Percentiles rank a stretch among this genome's conserved stretches.
These are phyloP conservation scores for Mnemiopsis leidyi DNA, from an alignment of 37 sponge, comb jelly and placozoan species.

Conservation along the genomic window DNA sequence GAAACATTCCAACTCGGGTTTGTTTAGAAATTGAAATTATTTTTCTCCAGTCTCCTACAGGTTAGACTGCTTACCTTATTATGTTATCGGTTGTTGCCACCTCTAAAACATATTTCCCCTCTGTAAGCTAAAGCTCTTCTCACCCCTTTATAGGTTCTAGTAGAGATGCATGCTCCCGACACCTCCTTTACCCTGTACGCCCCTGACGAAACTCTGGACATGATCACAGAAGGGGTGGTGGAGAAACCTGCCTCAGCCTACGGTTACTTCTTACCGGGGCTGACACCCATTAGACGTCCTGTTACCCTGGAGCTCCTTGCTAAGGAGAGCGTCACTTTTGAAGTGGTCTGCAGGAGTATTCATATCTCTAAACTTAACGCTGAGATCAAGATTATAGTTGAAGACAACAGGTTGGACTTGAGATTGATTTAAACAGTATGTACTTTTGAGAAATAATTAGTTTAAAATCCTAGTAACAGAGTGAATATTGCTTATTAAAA, in stretches of 20 bases:
- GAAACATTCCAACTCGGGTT: conserved; percentile 81
- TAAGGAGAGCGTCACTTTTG: conserved; percentile 66
- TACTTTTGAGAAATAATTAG: no score
- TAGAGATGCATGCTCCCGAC: conserved; percentile 63
- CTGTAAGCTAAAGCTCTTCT: no score
- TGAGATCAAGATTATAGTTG: conserved; percentile 52
- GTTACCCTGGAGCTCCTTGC: conserved; percentile 67
- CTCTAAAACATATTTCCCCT: no score
- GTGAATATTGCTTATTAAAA: neutral
- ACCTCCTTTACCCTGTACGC: conserved; percentile 68
- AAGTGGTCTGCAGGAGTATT: conserved; percentile 68
- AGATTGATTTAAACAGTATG: neutral
- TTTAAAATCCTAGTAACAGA: neutral
- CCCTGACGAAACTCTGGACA: conserved; percentile 28
- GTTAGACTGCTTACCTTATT: no score
- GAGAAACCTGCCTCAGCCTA: conserved; percentile 21
- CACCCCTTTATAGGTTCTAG: neutral
- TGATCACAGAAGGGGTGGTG: conserved; percentile 53
- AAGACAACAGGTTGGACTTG: conserved; percentile 32
- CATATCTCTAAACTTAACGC: conserved; percentile 46
- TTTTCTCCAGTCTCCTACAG: no score
- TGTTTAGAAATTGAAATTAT: no score
- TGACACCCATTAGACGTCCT: conserved; percentile 65
- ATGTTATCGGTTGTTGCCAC: no score
- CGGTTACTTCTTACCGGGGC: neutral